These are phyloP conservation scores for Cerastoderma edule DNA, from an alignment of 2,888 invertebrate species.

Conservation along the genomic window DNA sequence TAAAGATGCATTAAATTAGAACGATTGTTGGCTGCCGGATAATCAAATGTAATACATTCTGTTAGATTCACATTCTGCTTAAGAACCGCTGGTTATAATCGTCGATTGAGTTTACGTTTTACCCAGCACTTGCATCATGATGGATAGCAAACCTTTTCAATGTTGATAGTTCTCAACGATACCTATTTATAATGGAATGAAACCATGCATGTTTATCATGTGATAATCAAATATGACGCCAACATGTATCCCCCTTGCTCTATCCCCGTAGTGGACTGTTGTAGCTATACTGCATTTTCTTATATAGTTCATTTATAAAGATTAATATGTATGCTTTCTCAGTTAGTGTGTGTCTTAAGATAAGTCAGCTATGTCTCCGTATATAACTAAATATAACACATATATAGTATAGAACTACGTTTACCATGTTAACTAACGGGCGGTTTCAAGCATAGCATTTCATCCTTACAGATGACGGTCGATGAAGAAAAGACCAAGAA, in stretches of 20 bases:
- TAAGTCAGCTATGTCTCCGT: background rate
- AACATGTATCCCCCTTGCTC: background rate
- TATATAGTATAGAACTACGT: slow-evolving; percentile 4
- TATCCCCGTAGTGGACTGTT: slow-evolving; percentile 9
- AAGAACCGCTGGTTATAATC: too few relatives aligned
- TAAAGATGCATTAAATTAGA: too few relatives aligned
- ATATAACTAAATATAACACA: slow-evolving; percentile 11
- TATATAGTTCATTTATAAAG: slow-evolving; percentile 7
- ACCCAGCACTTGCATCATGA: too few relatives aligned
- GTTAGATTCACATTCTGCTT: too few relatives aligned
- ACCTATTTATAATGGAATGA: slow-evolving; percentile 17
- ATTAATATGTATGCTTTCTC: slow-evolving; percentile 18
- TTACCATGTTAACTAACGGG: slow-evolving; percentile 9
- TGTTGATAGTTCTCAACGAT: too few relatives aligned
- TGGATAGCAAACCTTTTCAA: too few relatives aligned
- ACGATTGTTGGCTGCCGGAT: too few relatives aligned
- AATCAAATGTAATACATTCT: too few relatives aligned
- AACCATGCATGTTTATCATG: slow-evolving; percentile 16
- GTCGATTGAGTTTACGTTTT: too few relatives aligned
- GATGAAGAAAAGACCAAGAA: slow-evolving; percentile 43
- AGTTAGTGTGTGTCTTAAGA: background rate
- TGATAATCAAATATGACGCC: background rate
- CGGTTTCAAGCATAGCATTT: slow-evolving; percentile 22
- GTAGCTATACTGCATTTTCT: slow-evolving; percentile 12
- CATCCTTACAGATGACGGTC: slow-evolving; percentile 53